A percentile compares a stretch with the other conserved stretches of the same genome.
Conservation (phyloP, 2,888 invertebrate species). For the Tenthredo distinguenda region DNA sequence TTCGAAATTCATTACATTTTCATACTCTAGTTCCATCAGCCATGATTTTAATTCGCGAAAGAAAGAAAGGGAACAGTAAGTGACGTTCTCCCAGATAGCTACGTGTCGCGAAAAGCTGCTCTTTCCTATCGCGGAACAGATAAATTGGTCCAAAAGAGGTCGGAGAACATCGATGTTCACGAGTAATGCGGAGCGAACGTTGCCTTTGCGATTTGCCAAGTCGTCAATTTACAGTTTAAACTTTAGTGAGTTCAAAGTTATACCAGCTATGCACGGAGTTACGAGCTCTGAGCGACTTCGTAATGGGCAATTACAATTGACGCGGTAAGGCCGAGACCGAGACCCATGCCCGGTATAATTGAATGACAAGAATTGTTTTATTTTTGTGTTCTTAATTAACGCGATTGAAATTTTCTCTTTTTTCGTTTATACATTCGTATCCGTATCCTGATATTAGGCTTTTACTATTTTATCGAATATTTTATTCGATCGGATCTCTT, state of each 20-base stretch:
- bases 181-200: neutral
- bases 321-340: neutral
- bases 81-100: neutral
- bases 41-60: neutral
- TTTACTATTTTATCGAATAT: neutral
- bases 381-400: neutral
- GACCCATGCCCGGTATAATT: neutral
- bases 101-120: neutral
- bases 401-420: neutral
- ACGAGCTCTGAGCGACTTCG: conserved; percentile 10
- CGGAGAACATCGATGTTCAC: neutral
- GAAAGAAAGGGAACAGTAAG: neutral
- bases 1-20: neutral
- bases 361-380: conserved; percentile 16
- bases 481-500: neutral
- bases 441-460: neutral
- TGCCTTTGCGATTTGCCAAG: neutral
- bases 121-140: neutral
- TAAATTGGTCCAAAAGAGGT: neutral
- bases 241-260: conserved; percentile 18
- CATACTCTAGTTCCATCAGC: too few species aligned
- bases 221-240: conserved; percentile 27
- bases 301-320: conserved; percentile 36
- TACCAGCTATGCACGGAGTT: conserved; percentile 2
- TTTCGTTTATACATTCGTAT: neutral